Evolutionary conservation across 2,797 vertebrate genomes (phyloP).

Genomic region (Buceros bicornis): DNA sequence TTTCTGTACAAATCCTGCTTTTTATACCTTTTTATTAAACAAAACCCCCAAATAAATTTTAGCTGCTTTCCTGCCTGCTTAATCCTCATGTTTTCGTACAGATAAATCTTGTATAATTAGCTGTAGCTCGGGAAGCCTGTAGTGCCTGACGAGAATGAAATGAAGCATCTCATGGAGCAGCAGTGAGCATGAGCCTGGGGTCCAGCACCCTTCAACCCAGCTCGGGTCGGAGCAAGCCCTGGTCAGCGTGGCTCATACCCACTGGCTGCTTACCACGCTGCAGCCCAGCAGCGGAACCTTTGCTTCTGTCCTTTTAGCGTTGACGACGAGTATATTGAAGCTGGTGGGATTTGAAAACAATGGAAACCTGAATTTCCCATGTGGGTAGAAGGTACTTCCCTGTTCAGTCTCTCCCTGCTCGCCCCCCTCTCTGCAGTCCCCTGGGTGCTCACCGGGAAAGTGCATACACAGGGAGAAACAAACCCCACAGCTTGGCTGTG

Average conservation of each 20-base stretch:
- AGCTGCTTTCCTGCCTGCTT: constrained; percentile 66
- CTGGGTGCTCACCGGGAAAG: background rate
- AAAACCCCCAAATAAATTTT: constrained; percentile 72
- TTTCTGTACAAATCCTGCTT: constrained; percentile 56
- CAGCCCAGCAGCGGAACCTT: background rate
- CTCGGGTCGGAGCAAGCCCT: rapidly evolving
- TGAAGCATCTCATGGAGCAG: constrained; percentile 29
- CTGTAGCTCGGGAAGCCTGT: constrained; percentile 62
- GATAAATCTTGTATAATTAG: constrained; percentile 83
- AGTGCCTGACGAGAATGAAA: constrained; percentile 61
- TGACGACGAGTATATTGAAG: rapidly evolving
- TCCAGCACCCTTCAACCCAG: rapidly evolving
- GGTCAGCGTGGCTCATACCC: rapidly evolving
- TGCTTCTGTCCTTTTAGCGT: background rate
- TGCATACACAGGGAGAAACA: rapidly evolving
- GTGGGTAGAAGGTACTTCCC: background rate
- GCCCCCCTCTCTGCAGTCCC: rapidly evolving
- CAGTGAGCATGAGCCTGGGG: rapidly evolving
- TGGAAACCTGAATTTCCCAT: background rate
- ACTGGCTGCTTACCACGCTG: rapidly evolving
- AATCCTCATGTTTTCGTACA: constrained; percentile 76
- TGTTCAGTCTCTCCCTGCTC: background rate
- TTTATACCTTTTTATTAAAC: constrained; percentile 75
- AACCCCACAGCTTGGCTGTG: rapidly evolving
- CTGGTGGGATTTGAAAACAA: background rate